These are phyloP conservation scores for Sycobia sp. DNA, from an alignment of 1,140 invertebrate genomes.

Conservation along the genomic window DNA sequence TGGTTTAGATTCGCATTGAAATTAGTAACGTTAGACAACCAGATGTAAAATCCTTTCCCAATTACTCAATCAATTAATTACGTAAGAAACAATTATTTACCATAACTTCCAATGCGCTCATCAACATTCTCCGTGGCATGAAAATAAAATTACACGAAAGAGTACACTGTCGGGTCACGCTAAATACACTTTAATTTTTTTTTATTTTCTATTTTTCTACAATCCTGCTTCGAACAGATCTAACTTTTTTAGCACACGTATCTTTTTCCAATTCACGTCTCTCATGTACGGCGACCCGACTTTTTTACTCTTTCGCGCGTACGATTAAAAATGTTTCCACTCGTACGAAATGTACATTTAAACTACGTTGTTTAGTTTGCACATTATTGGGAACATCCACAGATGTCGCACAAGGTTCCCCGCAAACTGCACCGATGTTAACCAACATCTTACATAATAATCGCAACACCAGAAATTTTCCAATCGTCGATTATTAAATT, in stretches of 20 bases:
- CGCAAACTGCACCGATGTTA: slow-evolving; percentile 15
- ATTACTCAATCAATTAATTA: no score
- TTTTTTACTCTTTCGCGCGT: slow-evolving; percentile 25
- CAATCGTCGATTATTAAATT: slow-evolving; percentile 9
- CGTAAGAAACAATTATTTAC: no score
- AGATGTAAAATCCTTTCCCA: no score
- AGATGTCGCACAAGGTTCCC: slow-evolving; percentile 24
- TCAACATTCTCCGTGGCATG: slow-evolving; percentile 6
- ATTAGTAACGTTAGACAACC: no score
- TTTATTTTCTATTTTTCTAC: slow-evolving; percentile 14
- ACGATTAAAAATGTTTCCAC: slow-evolving; percentile 26
- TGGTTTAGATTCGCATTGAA: no score
- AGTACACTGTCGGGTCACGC: background rate
- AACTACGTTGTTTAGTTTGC: slow-evolving; percentile 10
- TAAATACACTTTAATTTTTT: background rate
- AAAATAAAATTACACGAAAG: slow-evolving; percentile 28
- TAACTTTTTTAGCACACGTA: background rate
- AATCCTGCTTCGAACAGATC: background rate
- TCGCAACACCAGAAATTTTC: slow-evolving; percentile 8
- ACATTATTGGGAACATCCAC: slow-evolving; percentile 3
- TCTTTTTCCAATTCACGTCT: slow-evolving; percentile 7
- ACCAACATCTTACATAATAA: slow-evolving; percentile 2
- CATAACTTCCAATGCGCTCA: background rate
- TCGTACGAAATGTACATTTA: slow-evolving; percentile 28
- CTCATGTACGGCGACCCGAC: background rate